phyloP scores from a whole-genome alignment of 1,140 invertebrate species.

The Ceratina calcarata region DNA sequence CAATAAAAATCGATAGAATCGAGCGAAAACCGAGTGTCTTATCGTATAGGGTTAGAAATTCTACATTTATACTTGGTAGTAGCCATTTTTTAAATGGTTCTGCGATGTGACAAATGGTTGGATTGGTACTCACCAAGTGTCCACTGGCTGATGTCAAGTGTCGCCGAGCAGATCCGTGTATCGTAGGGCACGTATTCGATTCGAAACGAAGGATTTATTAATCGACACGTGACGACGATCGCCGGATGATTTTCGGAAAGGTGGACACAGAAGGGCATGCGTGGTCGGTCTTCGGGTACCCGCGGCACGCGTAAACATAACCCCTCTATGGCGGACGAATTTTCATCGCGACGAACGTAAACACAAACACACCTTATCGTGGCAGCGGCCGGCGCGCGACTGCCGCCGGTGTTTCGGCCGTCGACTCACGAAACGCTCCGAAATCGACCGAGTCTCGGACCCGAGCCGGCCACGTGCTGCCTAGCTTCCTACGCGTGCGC shows the following conservation, averaged over 20 bases:
- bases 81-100: too few species aligned
- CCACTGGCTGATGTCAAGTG: not conserved
- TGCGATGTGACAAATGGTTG: too few species aligned
- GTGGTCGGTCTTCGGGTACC: conserved; percentile 17
- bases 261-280: conserved; percentile 26
- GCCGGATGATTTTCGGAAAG: not conserved
- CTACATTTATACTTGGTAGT: too few species aligned
- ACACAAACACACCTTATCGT: conserved; percentile 70
- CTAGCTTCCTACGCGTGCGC: conserved; percentile 4
- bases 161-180: not conserved
- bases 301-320: conserved; percentile 66
- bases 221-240: not conserved
- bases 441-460: conserved; percentile 39
- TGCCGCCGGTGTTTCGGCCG: conserved; percentile 63
- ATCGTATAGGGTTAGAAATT: too few species aligned
- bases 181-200: not conserved
- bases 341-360: conserved; percentile 58
- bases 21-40: too few species aligned
- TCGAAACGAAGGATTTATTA: not conserved
- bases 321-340: conserved; percentile 55
- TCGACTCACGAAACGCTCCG: conserved; percentile 55
- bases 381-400: conserved; percentile 80
- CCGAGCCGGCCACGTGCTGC: conserved; percentile 57
- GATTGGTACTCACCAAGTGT: conserved; percentile 12
- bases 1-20: too few species aligned